phyloP scores from a whole-genome alignment of 2,888 invertebrate genomes.

The Malthinus flaveolus region DNA sequence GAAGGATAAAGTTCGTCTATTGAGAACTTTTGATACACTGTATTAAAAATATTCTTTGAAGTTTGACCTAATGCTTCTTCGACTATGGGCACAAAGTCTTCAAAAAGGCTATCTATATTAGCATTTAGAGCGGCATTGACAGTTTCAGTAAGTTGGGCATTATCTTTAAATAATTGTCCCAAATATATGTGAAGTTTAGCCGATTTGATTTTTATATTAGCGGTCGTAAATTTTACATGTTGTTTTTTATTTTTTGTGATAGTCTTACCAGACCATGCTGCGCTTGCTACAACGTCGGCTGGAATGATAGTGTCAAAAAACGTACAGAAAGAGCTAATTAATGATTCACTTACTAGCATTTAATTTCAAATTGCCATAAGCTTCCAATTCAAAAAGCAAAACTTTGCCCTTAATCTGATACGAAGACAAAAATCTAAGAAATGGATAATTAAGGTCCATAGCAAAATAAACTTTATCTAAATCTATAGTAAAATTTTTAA shows the following conservation, averaged over 20 bases:
- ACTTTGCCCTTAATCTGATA: slow-evolving; percentile 10
- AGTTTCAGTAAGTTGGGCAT: slow-evolving; percentile 38
- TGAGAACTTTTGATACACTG: slow-evolving; percentile 36
- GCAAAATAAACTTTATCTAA: slow-evolving; percentile 8
- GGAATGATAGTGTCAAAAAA: slow-evolving; percentile 1
- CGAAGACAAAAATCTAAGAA: no score
- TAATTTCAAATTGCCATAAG: background rate
- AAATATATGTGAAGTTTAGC: slow-evolving; percentile 35
- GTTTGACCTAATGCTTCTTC: slow-evolving; percentile 35
- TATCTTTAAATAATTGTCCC: slow-evolving; percentile 39
- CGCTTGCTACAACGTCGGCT: background rate
- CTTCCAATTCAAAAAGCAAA: slow-evolving; percentile 5
- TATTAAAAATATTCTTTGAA: slow-evolving; percentile 30
- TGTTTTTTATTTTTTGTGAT: background rate
- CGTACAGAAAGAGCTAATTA: no score
- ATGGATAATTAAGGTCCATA: slow-evolving; percentile 20
- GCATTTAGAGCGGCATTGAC: slow-evolving; percentile 50
- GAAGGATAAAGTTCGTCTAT: slow-evolving; percentile 38
- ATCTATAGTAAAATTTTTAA: no score
- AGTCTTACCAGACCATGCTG: background rate
- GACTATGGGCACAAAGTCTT: slow-evolving; percentile 49
- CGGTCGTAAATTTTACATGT: background rate
- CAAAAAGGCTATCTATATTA: slow-evolving; percentile 47
- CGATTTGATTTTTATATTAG: slow-evolving; percentile 3
- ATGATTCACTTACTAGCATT: background rate